These are phyloP conservation scores for Lepidocyrtinus sp. DNA, from an alignment of 2,888 invertebrate genomes.

Conservation along the genomic window DNA sequence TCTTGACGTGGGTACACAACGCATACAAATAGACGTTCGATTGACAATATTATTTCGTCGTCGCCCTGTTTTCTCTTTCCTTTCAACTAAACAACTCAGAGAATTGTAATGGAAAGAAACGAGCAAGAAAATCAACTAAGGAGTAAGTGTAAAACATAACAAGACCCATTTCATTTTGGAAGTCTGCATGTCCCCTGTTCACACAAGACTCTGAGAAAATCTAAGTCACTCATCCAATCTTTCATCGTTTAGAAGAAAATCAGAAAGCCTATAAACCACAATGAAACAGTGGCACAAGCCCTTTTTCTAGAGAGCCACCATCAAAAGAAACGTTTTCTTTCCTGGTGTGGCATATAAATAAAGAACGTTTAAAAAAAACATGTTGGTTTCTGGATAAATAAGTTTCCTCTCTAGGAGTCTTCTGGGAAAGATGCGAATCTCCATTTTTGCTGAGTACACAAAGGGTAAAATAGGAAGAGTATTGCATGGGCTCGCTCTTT, in stretches of 20 bases:
- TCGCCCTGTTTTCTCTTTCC: too few species aligned
- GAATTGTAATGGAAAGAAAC: neutral
- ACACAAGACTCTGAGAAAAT: neutral
- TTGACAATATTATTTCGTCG: too few species aligned
- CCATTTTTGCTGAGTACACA: too few species aligned
- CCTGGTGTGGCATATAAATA: neutral
- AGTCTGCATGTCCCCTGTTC: neutral
- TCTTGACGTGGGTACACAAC: too few species aligned
- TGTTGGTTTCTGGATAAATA: neutral
- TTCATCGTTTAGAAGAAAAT: slow-evolving; percentile 8
- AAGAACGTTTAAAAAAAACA: neutral
- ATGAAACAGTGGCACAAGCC: neutral
- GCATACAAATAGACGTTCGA: too few species aligned
- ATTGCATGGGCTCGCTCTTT: too few species aligned
- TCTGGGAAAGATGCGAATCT: too few species aligned
- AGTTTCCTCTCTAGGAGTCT: too few species aligned
- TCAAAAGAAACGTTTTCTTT: neutral
- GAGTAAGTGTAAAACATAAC: neutral
- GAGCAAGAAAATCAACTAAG: neutral
- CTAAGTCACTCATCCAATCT: slow-evolving; percentile 16
- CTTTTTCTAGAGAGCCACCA: neutral
- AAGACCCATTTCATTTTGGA: neutral
- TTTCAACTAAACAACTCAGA: neutral
- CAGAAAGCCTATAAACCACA: slow-evolving; percentile 12
- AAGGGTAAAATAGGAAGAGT: too few species aligned